Evolutionary conservation across 2,888 invertebrate genomes (phyloP).

Genomic region (Chymomyza fuscimana): DNA sequence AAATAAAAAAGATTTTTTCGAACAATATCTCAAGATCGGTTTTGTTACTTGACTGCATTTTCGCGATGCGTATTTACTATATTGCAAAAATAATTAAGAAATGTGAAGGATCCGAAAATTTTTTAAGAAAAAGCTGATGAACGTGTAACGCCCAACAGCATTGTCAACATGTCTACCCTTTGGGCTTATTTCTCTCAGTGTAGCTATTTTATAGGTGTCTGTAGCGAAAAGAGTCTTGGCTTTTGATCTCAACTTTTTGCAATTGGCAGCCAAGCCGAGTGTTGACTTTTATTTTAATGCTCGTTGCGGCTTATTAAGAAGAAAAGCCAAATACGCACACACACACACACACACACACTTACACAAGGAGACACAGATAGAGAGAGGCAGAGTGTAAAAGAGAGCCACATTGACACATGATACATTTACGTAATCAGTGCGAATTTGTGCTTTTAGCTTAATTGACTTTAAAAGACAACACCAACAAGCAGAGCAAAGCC

Average conservation of each 20-base stretch:
- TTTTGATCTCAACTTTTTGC: constrained; percentile 10
- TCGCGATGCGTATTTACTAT: too few relatives aligned
- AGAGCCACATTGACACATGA: neutral
- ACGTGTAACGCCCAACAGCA: too few relatives aligned
- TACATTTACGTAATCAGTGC: constrained; percentile 21
- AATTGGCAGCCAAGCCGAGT: constrained; percentile 6
- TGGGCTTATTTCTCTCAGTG: neutral
- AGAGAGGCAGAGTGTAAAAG: neutral
- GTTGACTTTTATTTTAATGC: constrained; percentile 11
- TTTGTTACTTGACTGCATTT: too few relatives aligned
- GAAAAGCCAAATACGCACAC: neutral
- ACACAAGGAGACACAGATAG: neutral
- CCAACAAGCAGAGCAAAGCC: neutral
- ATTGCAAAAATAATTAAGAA: too few relatives aligned
- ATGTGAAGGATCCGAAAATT: too few relatives aligned
- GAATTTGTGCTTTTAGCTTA: constrained; percentile 31
- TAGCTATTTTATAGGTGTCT: neutral
- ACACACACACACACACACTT: neutral
- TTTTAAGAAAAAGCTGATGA: too few relatives aligned
- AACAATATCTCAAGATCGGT: too few relatives aligned
- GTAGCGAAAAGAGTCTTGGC: neutral
- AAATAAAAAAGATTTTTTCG: too few relatives aligned
- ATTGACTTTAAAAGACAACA: constrained; percentile 28
- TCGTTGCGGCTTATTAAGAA: constrained; percentile 9
- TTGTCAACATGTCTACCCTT: too few relatives aligned